Percentiles rank a stretch among this genome's conserved stretches.
phyloP scores from a whole-genome alignment of 2,888 invertebrate genomes.

The Neoscelio sp. region DNA sequence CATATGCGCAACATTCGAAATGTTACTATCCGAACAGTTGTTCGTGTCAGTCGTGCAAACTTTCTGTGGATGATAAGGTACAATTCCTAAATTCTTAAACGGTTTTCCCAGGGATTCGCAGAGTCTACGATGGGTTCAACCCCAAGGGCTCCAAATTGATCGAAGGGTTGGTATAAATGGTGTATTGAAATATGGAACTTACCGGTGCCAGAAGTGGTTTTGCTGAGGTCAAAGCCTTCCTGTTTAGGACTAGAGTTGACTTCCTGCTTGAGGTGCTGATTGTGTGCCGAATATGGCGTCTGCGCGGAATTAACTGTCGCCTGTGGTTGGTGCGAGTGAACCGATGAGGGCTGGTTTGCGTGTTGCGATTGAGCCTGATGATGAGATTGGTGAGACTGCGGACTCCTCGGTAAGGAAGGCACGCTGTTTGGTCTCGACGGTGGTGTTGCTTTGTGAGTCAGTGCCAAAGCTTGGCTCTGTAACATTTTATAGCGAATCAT shows the following conservation, averaged over 20 bases:
- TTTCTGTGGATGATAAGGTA: too few species aligned
- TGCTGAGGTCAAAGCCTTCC: slow-evolving; percentile 86
- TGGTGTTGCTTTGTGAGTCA: slow-evolving; percentile 85
- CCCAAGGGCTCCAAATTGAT: too few species aligned
- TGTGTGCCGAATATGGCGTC: slow-evolving; percentile 78
- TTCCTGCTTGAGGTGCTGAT: slow-evolving; percentile 81
- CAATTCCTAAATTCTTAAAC: too few species aligned
- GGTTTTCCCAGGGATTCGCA: too few species aligned
- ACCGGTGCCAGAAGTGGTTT: slow-evolving; percentile 87
- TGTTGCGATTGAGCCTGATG: slow-evolving; percentile 80
- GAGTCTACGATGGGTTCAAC: too few species aligned
- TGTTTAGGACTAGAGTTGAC: slow-evolving; percentile 85
- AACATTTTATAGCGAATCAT: slow-evolving; percentile 72
- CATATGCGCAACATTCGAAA: too few species aligned
- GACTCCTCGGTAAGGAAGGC: slow-evolving; percentile 80
- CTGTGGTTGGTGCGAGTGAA: slow-evolving; percentile 71
- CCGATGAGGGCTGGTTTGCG: slow-evolving; percentile 83
- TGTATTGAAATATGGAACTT: too few species aligned
- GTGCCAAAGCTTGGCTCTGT: slow-evolving; percentile 88
- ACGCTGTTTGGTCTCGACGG: slow-evolving; percentile 82
- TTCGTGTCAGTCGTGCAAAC: too few species aligned
- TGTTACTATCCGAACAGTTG: too few species aligned
- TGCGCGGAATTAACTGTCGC: slow-evolving; percentile 65
- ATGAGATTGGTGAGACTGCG: slow-evolving; percentile 78
- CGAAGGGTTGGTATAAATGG: too few species aligned